Evolutionary conservation across 2,797 vertebrate genomes (phyloP).

Genomic region (Cuniculus paca): DNA sequence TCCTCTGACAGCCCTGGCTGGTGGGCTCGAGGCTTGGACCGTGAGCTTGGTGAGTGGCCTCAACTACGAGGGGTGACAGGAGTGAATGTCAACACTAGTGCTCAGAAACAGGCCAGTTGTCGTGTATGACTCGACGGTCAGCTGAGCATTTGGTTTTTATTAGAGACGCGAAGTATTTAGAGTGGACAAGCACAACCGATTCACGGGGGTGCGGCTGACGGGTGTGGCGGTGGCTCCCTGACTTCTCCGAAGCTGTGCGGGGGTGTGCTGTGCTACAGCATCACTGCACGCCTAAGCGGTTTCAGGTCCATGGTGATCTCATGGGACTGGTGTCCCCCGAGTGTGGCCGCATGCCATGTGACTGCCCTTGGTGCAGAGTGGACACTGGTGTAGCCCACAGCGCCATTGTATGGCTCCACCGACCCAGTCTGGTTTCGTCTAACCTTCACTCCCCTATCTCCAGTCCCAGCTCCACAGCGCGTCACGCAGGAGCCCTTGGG

Average conservation of each 20-base stretch:
- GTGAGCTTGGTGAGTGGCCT: neutral
- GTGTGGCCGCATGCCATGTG: too few relatives aligned
- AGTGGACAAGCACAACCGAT: neutral
- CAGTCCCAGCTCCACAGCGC: neutral
- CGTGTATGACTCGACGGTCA: accelerated
- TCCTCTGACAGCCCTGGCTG: neutral
- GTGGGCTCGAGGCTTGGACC: neutral
- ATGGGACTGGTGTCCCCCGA: accelerated
- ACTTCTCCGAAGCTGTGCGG: too few relatives aligned
- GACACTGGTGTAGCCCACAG: neutral
- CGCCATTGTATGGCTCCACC: neutral
- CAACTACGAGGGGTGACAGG: neutral
- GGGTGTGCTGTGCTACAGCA: neutral
- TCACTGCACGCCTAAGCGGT: neutral
- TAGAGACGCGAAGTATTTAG: neutral
- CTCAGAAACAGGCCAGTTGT: neutral
- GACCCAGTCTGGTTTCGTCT: neutral
- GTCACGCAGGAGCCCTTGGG: neutral
- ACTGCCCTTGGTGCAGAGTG: accelerated
- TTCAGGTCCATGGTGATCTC: too few relatives aligned
- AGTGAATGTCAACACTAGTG: neutral
- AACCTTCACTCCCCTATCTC: neutral
- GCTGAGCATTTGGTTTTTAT: neutral
- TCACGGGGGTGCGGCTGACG: too few relatives aligned
- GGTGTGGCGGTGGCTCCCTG: too few relatives aligned